phyloP scores from a whole-genome alignment of 2,113 vertebrate species.

The Echinops telfairi region DNA sequence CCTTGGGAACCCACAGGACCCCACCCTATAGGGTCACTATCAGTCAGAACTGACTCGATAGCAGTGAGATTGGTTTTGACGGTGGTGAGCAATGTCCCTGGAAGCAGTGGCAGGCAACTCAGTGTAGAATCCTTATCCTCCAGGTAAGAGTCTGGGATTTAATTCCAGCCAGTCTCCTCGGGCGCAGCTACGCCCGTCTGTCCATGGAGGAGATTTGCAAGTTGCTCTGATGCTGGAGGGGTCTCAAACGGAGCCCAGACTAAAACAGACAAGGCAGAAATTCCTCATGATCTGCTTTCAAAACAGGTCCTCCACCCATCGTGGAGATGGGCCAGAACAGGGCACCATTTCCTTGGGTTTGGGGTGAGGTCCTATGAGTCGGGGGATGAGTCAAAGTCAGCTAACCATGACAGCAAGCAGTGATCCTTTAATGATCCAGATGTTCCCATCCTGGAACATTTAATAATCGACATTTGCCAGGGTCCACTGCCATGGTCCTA shows the following conservation, averaged over 20 bases:
- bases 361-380: background rate
- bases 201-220: background rate
- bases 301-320: background rate
- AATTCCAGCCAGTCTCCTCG: no score
- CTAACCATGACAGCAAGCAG: background rate
- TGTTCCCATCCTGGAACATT: background rate
- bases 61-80: no score
- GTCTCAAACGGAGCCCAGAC: background rate
- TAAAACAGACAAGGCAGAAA: background rate
- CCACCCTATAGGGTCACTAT: no score
- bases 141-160: no score
- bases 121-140: no score
- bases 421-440: background rate
- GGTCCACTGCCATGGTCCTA: accelerated
- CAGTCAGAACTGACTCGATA: no score
- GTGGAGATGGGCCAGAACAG: background rate
- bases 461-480: background rate
- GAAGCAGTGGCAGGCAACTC: background rate
- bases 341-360: background rate
- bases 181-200: background rate
- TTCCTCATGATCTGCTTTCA: background rate
- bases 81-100: no score
- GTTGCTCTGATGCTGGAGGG: background rate
- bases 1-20: no score
- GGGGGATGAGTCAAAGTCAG: background rate